Base-by-base conservation (phyloP, 2,888 invertebrate species). In the Acleris literana region DNA sequence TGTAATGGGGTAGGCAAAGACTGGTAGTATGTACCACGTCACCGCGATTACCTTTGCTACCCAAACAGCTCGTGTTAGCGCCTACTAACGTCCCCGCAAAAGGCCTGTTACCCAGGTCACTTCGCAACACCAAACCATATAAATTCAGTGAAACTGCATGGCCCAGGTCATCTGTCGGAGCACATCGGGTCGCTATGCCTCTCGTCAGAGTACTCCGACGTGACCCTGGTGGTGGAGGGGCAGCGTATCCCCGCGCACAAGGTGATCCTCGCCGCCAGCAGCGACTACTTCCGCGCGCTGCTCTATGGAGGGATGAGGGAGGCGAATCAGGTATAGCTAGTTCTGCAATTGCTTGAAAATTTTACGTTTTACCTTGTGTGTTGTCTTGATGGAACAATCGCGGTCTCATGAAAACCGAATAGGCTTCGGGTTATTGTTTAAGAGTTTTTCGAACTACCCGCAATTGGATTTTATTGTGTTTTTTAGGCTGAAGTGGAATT, bases 241-340 rank as follows among this genome's bases (percentile, higher is more conserved):
- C 89, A 90, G 75, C 78, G 91, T 67, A 93, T 93, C 65, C 93
- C 93, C 0, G 93, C 93, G 4, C 93, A 93, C 76, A 93, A 94
- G 87, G 95, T 99, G 5, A 97, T 99, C 75, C 93, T 99, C 63
- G 99, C 99, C 0, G 97, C 98, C 33, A 94, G 99, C 77, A 98
- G 99, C 82, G 97, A 99, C 78, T 99, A 99, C 90, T 99, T 99
- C 87, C 94, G 98, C 84, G 99, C 96, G 11, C 87, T 96, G 46
- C 92, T 96, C 0, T 97, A 95, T 88, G 96, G 96, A 9, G 96
- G 96, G n/a, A 93, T 96, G 87, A 94, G 95, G 68, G 96, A 97
- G 84, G 94, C 96, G 0, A 94, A 88, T 70, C 95, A 95, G 89
- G 93, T 93, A 76, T 54, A 7, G 46, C 33, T 33, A 13, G 13